These are phyloP conservation scores for Spea multiplicata DNA, from an alignment of 2,113 vertebrate genomes.

Conservation along the genomic window DNA sequence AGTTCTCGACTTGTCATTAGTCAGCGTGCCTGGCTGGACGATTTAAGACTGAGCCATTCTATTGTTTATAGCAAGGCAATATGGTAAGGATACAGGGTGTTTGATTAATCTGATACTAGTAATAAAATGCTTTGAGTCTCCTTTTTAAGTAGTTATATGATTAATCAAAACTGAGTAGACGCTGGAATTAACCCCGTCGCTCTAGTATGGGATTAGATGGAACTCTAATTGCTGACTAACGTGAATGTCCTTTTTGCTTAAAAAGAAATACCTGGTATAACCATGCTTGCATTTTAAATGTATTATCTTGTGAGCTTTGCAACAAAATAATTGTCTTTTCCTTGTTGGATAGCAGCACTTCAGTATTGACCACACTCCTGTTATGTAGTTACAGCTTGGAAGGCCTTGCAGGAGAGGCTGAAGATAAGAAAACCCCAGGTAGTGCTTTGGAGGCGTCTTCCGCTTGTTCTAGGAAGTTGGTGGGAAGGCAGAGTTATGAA, in stretches of 20 bases:
- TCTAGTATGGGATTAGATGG: not conserved
- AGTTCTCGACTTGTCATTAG: too few relatives aligned
- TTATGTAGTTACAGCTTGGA: constrained; percentile 88
- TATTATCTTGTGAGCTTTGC: not conserved
- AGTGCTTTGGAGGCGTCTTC: constrained; percentile 58
- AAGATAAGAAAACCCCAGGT: constrained; percentile 66
- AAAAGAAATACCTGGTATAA: not conserved
- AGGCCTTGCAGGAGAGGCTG: constrained; percentile 74
- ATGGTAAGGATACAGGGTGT: too few relatives aligned
- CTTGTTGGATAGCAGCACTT: not conserved
- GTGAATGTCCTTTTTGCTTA: not conserved
- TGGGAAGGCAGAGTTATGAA: constrained; percentile 55
- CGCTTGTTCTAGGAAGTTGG: constrained; percentile 60
- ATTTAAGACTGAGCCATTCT: too few relatives aligned
- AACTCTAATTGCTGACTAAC: not conserved
- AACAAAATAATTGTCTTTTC: not conserved
- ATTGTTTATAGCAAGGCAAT: too few relatives aligned
- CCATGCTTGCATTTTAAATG: not conserved
- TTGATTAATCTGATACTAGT: too few relatives aligned
- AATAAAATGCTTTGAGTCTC: too few relatives aligned
- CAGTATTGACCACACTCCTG: not conserved
- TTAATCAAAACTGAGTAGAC: too few relatives aligned
- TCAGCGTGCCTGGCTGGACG: too few relatives aligned
- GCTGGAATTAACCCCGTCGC: too few relatives aligned
- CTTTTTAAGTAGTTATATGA: too few relatives aligned